Evolutionary conservation across 2,797 vertebrate genomes (phyloP).

Genomic region (Rousettus madagascariensis): DNA sequence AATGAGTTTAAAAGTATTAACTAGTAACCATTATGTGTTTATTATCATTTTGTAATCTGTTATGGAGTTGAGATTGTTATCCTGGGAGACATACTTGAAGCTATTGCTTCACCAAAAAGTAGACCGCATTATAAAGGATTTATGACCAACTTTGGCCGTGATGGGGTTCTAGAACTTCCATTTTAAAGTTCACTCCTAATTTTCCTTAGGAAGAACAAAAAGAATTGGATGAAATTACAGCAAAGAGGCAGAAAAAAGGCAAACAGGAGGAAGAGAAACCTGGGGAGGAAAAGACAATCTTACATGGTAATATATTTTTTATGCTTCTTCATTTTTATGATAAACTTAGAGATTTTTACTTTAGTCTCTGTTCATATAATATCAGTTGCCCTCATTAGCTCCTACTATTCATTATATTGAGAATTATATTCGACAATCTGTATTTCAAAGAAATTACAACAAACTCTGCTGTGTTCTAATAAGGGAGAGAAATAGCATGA

Average conservation of each 20-base stretch:
- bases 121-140: not conserved
- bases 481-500: not conserved
- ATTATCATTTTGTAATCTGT: not conserved
- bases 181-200: conserved; percentile 60
- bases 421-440: not conserved
- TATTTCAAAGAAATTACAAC: not conserved
- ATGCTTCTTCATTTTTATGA: conserved; percentile 16
- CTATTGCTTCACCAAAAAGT: conserved; percentile 1
- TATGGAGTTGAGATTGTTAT: not conserved
- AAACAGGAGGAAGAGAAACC: conserved; percentile 96
- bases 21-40: not conserved
- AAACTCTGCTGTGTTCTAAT: not conserved
- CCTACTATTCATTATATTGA: not conserved
- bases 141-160: not conserved
- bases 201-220: conserved; percentile 94
- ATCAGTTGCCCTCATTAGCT: not conserved
- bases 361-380: not conserved
- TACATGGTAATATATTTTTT: conserved; percentile 90
- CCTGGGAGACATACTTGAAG: not conserved
- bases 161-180: not conserved
- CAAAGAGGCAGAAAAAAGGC: conserved; percentile 98
- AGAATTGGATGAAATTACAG: conserved; percentile 97
- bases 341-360: not conserved
- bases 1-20: conserved; percentile 12
- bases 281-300: conserved; percentile 96